These are phyloP conservation scores for Uropsilus gracilis DNA, from an alignment of 2,113 vertebrate species.

Conservation along the genomic window DNA sequence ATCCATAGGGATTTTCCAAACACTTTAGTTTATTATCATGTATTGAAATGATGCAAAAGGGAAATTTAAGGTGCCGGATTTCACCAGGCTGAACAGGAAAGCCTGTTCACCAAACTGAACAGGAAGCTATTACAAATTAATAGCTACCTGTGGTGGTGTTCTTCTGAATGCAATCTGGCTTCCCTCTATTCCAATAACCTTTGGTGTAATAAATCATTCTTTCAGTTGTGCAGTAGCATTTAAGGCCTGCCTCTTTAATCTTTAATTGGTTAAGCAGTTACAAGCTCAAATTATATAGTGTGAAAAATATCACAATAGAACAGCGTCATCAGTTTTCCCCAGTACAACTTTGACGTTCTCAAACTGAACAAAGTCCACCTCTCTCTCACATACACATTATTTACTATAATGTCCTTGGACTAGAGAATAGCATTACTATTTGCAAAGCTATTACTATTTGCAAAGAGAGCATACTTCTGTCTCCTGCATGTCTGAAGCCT, in stretches of 20 bases:
- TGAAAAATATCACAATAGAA: slow-evolving; percentile 63
- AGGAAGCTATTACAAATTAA: no score
- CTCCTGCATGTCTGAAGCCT: not conserved
- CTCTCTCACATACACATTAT: not conserved
- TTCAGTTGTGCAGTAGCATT: slow-evolving; percentile 37
- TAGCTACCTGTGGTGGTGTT: not conserved
- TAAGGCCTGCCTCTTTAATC: slow-evolving; percentile 51
- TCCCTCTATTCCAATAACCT: not conserved
- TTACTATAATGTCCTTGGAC: slow-evolving; percentile 23
- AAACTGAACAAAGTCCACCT: not conserved
- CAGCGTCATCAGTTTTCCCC: slow-evolving; percentile 11
- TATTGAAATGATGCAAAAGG: not conserved
- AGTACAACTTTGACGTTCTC: slow-evolving; percentile 50
- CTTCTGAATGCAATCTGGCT: not conserved
- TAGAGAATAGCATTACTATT: not conserved
- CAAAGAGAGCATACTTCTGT: slow-evolving; percentile 28
- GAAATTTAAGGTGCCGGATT: not conserved
- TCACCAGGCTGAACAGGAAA: not conserved
- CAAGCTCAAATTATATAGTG: slow-evolving; percentile 30
- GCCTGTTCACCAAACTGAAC: no score
- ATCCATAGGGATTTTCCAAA: not conserved
- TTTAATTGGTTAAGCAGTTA: slow-evolving; percentile 73
- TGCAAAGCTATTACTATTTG: slow-evolving; percentile 31
- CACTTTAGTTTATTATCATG: not conserved
- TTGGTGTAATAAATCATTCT: slow-evolving; percentile 61